Evolutionary conservation across 2,888 invertebrate species (phyloP).

Genomic region (Nomada hirtipes): DNA sequence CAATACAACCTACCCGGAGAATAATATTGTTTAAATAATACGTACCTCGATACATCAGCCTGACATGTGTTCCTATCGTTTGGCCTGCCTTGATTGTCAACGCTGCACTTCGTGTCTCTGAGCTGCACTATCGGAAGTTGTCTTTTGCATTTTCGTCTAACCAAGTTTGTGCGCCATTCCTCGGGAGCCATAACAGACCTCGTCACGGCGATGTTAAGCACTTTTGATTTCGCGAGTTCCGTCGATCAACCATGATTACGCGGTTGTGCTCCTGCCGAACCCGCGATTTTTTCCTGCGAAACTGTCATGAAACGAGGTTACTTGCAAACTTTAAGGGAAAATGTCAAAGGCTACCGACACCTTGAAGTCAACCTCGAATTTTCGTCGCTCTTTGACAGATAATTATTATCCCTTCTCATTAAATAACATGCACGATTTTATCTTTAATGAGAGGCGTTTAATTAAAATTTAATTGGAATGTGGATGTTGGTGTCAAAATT

Average conservation of each 20-base stretch:
- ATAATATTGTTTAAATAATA: not conserved
- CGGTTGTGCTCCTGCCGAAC: not conserved
- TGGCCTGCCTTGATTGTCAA: constrained; percentile 66
- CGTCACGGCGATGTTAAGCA: constrained; percentile 5
- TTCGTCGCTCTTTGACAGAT: not conserved
- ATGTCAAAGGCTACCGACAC: constrained; percentile 14
- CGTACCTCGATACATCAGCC: constrained; percentile 53
- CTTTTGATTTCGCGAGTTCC: constrained; percentile 2
- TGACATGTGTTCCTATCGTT: constrained; percentile 56
- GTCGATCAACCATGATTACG: constrained; percentile 10
- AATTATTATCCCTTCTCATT: not conserved
- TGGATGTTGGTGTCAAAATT: constrained; percentile 57
- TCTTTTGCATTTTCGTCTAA: constrained; percentile 37
- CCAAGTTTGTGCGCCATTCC: constrained; percentile 33
- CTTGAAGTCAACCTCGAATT: constrained; percentile 49
- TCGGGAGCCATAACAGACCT: constrained; percentile 16
- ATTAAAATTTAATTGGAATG: constrained; percentile 37
- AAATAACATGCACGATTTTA: not conserved
- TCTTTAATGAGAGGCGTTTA: too few relatives aligned
- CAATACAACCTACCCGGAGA: not conserved
- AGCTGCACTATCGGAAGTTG: constrained; percentile 31
- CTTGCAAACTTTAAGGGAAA: constrained; percentile 22
- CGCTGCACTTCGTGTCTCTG: constrained; percentile 62
- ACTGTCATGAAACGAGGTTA: constrained; percentile 39
- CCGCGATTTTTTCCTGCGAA: constrained; percentile 22